Evolutionary conservation across 2,113 vertebrate species (phyloP), one percentile per base, ranked within the genome.

Genomic region (Clarias batrachus): DNA sequence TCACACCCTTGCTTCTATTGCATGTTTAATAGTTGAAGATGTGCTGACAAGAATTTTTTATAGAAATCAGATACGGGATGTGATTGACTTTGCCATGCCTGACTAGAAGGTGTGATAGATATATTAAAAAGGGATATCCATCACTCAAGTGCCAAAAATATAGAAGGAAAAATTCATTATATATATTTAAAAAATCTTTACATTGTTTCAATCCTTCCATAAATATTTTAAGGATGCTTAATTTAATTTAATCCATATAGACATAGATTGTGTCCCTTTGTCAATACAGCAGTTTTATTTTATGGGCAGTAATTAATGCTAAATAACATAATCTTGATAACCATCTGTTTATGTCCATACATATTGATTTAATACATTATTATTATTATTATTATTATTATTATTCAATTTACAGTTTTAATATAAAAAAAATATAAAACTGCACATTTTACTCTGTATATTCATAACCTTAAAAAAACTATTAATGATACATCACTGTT

Each of bases 51-150:
- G 25, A 48, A 48, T 8, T 48, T 48, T 80, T 86, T 41, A 19
- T n/a, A 60, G 73, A 86, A 80, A 80, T 71, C 77, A 71, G 85
- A 81, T 86, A 78, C 70, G 30, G 30, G 21, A 85, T 77, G 73
- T 65, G 83, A n/a, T 85, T 10, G 59, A 41, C 71, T 85, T 57
- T 23, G 19, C 9, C 59, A 52, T 85, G 33, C 17, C 33, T 27
- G 23, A 85, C 60, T 3, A 37, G 23, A n/a, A 27, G 70, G 41
- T 65, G 41, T 70, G 54, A 70, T 78, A 86, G 63, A 86, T 80
- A 23, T 70, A 70, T 57, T 59, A 41, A 57, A 68, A 63, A 56
- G 14, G 19, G 68, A 79, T 66, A 77, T 79, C 84, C 17, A 21
- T 66, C 63, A 77, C 54, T 52, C 19, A 63, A 23, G 1, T 63